Evolutionary conservation across 2,888 invertebrate species (phyloP).

Genomic region (Leucophenga montana): DNA sequence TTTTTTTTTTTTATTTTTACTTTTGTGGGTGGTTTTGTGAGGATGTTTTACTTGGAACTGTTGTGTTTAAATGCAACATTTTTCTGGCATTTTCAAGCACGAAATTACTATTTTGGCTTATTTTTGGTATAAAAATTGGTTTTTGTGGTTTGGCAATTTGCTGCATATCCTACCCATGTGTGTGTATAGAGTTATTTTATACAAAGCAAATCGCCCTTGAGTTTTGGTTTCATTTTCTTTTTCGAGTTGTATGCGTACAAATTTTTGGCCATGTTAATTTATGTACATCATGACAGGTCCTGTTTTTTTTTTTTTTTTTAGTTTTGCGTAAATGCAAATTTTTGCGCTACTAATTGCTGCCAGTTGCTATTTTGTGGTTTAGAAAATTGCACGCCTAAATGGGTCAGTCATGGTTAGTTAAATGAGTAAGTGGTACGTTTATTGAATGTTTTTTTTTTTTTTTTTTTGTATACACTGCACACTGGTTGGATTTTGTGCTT

Average conservation of each 20-base stretch:
- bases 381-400: not conserved
- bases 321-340: constrained; percentile 7
- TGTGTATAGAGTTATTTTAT: not conserved
- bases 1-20: no score
- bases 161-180: not conserved
- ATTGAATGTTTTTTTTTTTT: no score
- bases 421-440: no score
- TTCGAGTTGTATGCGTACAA: constrained; percentile 2
- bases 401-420: not conserved
- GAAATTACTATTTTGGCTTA: not conserved
- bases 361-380: constrained; percentile 7
- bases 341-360: constrained; percentile 3
- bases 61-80: not conserved
- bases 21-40: constrained; percentile 18
- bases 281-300: constrained; percentile 22
- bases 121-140: not conserved
- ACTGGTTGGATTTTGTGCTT: no score
- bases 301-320: constrained; percentile 11
- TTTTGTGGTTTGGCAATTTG: constrained; percentile 1
- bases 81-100: not conserved
- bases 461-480: no score
- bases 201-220: constrained; percentile 6
- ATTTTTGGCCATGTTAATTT: not conserved
- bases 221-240: not conserved
- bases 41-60: not conserved